Evolutionary conservation across 1,140 invertebrate genomes (phyloP), one percentile per base, ranked within the genome.

Genomic region (Lordiphosa collinella): DNA sequence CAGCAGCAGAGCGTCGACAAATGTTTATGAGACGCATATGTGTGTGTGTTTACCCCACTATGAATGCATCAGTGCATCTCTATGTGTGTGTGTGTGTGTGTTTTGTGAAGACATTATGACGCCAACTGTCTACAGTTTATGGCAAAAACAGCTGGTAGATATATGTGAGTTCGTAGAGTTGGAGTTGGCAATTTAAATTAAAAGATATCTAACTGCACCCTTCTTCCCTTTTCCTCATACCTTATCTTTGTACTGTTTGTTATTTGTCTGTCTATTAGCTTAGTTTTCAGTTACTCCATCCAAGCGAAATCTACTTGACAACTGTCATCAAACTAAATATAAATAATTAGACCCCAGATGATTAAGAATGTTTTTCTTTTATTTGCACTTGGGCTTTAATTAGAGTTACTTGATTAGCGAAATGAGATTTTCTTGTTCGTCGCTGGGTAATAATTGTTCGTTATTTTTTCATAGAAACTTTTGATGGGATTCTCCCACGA

Each of bases 91-190:
- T n/a, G n/a, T 46, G 52, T 31, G 16, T 40, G 54, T 46, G n/a
- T n/a, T n/a, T 46, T 38, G 36, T 34, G 34, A 37, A 41, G 44
- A 43, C 40, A 43, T 11, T 12, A 66, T 38, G 63, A 57, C 62
- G 63, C 32, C 52, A 32, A 41, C 43, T 58, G 62, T 66, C 53
- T 78, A 75, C 75, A 74, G 79, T 78, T 80, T 74, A 48, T 75
- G 69, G 80, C 69, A 73, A 74, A 43, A 29, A 31, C 41, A 31
- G 41, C 22, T 41, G 6, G 56, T 58, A 63, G 73, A 79, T 11
- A 13, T 31, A 13, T 16, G 9, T 49, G 14, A 54, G 63, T 58
- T 40, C 58, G 46, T 29, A 35, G 34, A 58, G 58, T n/a, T n/a
- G n/a, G n/a, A n/a, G n/a, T 38, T 74, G 41, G 18, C 34, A 67